A percentile compares a stretch with the other conserved stretches of the same genome.
Evolutionary conservation across 2,888 invertebrate genomes (phyloP).

Genomic region (Eulithis prunata): DNA sequence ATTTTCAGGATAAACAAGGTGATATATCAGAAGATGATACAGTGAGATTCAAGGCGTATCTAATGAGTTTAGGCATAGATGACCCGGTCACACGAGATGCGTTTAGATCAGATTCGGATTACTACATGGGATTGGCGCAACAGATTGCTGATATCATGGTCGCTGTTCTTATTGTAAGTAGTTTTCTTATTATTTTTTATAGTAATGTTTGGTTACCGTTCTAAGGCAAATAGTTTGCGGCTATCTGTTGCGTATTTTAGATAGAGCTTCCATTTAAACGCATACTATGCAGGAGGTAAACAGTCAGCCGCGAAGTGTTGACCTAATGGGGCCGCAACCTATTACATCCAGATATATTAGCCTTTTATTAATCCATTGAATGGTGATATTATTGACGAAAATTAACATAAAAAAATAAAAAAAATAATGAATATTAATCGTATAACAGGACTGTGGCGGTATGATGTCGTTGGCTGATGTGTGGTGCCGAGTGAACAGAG

Average conservation of each 20-base stretch:
- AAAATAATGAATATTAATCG: too few relatives aligned
- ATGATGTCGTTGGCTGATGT: constrained; percentile 99
- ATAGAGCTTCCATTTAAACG: too few relatives aligned
- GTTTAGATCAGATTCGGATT: constrained; percentile 93
- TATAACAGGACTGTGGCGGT: constrained; percentile 92
- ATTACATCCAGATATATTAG: too few relatives aligned
- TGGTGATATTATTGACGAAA: too few relatives aligned
- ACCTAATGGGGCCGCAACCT: too few relatives aligned
- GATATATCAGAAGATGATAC: constrained; percentile 99
- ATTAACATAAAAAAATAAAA: too few relatives aligned
- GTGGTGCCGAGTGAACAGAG: constrained; percentile 98
- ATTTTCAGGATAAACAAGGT: constrained; percentile 92
- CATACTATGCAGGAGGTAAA: too few relatives aligned
- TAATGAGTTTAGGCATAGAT: constrained; percentile 98
- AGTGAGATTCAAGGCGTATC: constrained; percentile 96
- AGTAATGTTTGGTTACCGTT: too few relatives aligned
- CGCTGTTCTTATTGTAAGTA: constrained; percentile 89
- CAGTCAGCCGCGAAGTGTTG: too few relatives aligned
- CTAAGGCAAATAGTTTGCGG: too few relatives aligned
- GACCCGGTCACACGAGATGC: constrained; percentile 98
- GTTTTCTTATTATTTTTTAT: background rate
- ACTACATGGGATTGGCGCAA: constrained; percentile 92
- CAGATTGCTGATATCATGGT: constrained; percentile 93
- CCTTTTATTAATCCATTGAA: too few relatives aligned
- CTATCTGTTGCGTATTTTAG: too few relatives aligned